Conservation (phyloP, 2,113 vertebrate species). For the Psilopsiagon aurifrons region DNA sequence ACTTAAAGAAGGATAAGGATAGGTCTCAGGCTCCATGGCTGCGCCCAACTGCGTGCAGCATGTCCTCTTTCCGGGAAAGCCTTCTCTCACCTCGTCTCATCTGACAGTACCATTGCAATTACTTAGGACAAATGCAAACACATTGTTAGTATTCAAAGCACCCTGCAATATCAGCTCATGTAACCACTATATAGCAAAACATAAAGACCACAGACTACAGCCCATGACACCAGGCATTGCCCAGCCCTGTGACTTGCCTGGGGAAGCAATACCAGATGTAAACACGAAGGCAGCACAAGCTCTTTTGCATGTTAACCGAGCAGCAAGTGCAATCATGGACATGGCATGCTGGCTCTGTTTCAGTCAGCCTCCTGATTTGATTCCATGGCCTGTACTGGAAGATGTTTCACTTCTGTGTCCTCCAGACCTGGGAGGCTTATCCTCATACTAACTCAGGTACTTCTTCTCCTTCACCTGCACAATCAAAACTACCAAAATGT, state of each 20-base stretch:
- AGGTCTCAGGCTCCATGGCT: not conserved
- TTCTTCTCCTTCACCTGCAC: not conserved
- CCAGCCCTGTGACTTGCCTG: not conserved
- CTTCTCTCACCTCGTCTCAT: not conserved
- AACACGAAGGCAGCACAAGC: not conserved
- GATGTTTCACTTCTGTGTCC: not conserved
- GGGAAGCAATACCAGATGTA: not conserved
- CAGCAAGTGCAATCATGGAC: not conserved
- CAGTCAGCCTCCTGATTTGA: not conserved
- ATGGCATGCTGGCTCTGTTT: not conserved
- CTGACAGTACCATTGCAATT: not conserved
- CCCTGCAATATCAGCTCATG: not conserved
- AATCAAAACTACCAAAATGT: not conserved
- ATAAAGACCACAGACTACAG: not conserved
- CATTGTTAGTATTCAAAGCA: not conserved
- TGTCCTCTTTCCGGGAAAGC: not conserved
- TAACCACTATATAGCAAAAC: conserved; percentile 10
- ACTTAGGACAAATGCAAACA: not conserved
- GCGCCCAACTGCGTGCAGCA: not conserved
- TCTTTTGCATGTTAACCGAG: not conserved
- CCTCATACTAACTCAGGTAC: not conserved
- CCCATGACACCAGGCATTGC: rapidly evolving
- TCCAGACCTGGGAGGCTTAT: not conserved
- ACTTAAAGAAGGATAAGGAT: not conserved
- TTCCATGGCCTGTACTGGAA: rapidly evolving